These are phyloP conservation scores for Leucopternis melanops DNA, from an alignment of 2,113 vertebrate genomes.

Conservation along the genomic window DNA sequence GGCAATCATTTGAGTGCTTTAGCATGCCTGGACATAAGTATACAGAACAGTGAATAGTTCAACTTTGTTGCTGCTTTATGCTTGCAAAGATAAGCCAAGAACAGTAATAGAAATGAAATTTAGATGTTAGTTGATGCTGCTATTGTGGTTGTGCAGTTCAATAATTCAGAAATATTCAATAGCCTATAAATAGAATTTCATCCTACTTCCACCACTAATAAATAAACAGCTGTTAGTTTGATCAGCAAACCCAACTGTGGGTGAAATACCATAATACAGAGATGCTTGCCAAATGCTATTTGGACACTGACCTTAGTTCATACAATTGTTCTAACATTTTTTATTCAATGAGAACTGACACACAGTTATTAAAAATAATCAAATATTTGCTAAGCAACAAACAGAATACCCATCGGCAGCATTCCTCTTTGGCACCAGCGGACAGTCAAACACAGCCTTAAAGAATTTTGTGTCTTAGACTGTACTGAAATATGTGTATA, in stretches of 20 bases:
- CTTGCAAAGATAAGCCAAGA: background rate
- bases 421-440: background rate
- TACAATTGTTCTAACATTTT: slow-evolving; percentile 5
- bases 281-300: background rate
- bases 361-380: slow-evolving; percentile 5
- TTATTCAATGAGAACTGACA: slow-evolving; percentile 27
- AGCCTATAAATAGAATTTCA: slow-evolving; percentile 2
- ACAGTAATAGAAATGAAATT: background rate
- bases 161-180: background rate
- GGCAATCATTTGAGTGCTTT: background rate
- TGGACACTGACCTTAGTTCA: background rate
- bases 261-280: background rate
- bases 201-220: slow-evolving; percentile 14
- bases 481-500: background rate
- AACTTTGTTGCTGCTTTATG: background rate
- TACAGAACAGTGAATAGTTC: background rate
- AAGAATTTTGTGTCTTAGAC: background rate
- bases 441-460: background rate
- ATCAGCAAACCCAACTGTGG: background rate
- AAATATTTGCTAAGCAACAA: background rate
- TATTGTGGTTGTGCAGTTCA: background rate
- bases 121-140: background rate
- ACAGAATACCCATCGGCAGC: background rate
- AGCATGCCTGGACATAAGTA: background rate
- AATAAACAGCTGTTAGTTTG: background rate